These are phyloP conservation scores for Neosilurus mollespiculum DNA, from an alignment of 2,797 vertebrate species.

Conservation along the genomic window DNA sequence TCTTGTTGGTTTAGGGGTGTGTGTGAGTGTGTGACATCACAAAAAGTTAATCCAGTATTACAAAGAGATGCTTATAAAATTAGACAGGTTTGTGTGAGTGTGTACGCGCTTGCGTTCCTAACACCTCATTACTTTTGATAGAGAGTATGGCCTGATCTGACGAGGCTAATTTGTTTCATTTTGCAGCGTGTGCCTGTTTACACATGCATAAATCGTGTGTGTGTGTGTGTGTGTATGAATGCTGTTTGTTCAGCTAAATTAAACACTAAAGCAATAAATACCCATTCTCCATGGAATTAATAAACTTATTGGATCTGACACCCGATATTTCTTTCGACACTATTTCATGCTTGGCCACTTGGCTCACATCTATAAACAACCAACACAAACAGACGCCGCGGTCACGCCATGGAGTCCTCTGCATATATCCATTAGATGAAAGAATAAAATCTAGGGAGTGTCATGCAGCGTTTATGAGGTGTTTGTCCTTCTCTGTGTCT, in stretches of 20 bases:
- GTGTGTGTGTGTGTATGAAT: constrained; percentile 17
- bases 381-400: neutral
- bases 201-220: neutral
- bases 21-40: neutral
- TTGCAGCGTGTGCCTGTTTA: constrained; percentile 18
- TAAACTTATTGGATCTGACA: constrained; percentile 38
- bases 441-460: constrained; percentile 10
- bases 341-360: constrained; percentile 40
- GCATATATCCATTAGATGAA: constrained; percentile 16
- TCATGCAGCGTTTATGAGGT: constrained; percentile 26
- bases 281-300: constrained; percentile 34
- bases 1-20: neutral
- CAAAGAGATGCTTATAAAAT: constrained; percentile 16
- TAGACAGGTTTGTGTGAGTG: constrained; percentile 22
- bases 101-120: constrained; percentile 38
- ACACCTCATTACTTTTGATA: constrained; percentile 40
- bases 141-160: constrained; percentile 22
- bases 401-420: neutral
- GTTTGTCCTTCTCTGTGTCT: constrained; percentile 34
- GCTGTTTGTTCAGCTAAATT: constrained; percentile 46
- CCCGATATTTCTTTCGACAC: constrained; percentile 12
- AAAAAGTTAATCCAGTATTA: neutral
- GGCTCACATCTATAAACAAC: constrained; percentile 26
- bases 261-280: constrained; percentile 41
- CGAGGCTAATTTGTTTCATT: constrained; percentile 30